A percentile compares a stretch with the other conserved stretches of the same genome.
Conservation (phyloP, 2,113 vertebrate species). For the Mungos mungo region DNA sequence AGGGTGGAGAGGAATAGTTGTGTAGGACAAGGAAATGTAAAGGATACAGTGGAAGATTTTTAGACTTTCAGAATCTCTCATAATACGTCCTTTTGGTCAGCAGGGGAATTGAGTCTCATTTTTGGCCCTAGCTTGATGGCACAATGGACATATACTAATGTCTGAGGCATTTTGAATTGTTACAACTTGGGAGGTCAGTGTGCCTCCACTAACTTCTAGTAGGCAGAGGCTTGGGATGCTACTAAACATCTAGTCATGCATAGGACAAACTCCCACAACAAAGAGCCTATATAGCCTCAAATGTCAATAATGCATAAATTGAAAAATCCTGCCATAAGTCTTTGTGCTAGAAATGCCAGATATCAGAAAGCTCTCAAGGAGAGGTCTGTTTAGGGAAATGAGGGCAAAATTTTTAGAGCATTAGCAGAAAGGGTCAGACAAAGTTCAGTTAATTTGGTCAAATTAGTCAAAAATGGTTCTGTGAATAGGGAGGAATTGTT, state of each 20-base stretch:
- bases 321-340: background rate
- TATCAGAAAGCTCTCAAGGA: background rate
- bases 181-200: background rate
- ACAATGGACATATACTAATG: too few relatives aligned
- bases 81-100: background rate
- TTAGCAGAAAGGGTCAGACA: constrained; percentile 7
- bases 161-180: background rate
- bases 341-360: constrained; percentile 1
- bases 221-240: background rate
- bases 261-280: background rate
- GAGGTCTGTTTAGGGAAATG: background rate
- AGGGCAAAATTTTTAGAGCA: background rate
- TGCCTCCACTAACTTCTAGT: background rate
- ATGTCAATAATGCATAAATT: background rate
- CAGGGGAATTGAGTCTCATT: background rate
- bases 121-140: background rate
- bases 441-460: background rate
- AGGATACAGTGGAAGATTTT: background rate
- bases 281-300: background rate
- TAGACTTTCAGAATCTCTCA: background rate
- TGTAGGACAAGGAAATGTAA: background rate
- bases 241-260: background rate
- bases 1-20: background rate
- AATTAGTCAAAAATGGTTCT: background rate
- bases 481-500: background rate